These are phyloP conservation scores for Ochropleura plecta DNA, from an alignment of 2,888 invertebrate genomes.

Conservation along the genomic window DNA sequence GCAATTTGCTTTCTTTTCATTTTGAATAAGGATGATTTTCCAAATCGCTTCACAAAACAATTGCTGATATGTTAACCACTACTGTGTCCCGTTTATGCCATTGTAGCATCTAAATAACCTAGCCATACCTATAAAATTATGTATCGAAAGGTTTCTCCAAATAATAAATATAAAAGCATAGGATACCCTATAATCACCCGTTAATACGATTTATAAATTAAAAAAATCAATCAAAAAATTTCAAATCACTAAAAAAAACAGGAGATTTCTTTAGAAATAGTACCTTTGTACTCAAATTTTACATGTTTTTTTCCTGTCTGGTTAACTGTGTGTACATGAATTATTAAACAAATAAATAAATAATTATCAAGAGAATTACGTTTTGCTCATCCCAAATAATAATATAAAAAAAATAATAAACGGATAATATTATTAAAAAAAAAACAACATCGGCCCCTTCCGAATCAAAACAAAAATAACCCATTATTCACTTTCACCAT, in stretches of 20 bases:
- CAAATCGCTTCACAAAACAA: no score
- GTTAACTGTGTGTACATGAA: no score
- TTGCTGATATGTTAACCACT: not conserved
- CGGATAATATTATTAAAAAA: not conserved
- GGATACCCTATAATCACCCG: not conserved
- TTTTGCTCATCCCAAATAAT: not conserved
- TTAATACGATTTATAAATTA: no score
- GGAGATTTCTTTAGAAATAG: no score
- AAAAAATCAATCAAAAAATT: no score
- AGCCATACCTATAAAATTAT: not conserved
- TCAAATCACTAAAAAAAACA: no score
- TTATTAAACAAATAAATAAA: no score
- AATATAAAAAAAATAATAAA: not conserved
- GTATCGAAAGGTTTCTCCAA: not conserved
- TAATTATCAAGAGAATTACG: no score
- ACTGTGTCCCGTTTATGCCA: not conserved
- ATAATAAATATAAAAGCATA: not conserved
- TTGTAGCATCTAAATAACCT: not conserved
- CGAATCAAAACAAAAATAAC: constrained; percentile 3
- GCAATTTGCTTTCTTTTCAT: no score
- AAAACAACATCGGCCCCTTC: not conserved
- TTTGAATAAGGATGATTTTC: no score
- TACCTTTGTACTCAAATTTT: no score
- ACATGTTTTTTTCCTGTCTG: no score
- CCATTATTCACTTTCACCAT: constrained; percentile 23